phyloP scores from a whole-genome alignment of 2,888 invertebrate genomes.

The Ptychoptera contaminata region DNA sequence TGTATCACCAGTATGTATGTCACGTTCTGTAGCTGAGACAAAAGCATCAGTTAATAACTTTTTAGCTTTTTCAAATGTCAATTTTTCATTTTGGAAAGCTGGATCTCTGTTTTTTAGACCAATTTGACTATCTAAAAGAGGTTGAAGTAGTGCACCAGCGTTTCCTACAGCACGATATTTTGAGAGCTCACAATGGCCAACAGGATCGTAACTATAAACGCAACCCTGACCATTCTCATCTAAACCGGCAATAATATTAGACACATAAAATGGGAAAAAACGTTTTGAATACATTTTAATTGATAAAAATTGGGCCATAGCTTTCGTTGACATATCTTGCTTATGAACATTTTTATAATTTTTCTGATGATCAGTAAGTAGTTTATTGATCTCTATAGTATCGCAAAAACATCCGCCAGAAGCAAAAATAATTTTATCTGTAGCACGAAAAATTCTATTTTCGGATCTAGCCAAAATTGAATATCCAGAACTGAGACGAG shows the following conservation, averaged over 20 bases:
- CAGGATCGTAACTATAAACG: conserved; percentile 93
- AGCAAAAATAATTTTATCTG: conserved; percentile 74
- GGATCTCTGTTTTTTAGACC: conserved; percentile 70
- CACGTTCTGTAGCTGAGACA: conserved; percentile 93
- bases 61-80: conserved; percentile 68
- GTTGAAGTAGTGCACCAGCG: conserved; percentile 78
- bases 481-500: conserved; percentile 80
- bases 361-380: conserved; percentile 75
- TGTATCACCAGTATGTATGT: conserved; percentile 92
- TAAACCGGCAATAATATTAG: conserved; percentile 85
- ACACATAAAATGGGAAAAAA: conserved; percentile 97
- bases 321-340: conserved; percentile 80
- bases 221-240: conserved; percentile 88
- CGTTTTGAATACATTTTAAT: conserved; percentile 91
- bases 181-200: conserved; percentile 82
- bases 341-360: conserved; percentile 81
- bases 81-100: conserved; percentile 37
- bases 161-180: conserved; percentile 82
- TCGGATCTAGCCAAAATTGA: conserved; percentile 80
- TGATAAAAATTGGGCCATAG: conserved; percentile 89
- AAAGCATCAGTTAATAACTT: conserved; percentile 87
- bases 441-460: conserved; percentile 71
- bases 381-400: conserved; percentile 73
- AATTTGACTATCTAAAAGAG: conserved; percentile 91
- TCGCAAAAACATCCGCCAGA: conserved; percentile 98